Conservation (phyloP, 2,888 invertebrate species). For the Petrolisthes cinctipes region DNA sequence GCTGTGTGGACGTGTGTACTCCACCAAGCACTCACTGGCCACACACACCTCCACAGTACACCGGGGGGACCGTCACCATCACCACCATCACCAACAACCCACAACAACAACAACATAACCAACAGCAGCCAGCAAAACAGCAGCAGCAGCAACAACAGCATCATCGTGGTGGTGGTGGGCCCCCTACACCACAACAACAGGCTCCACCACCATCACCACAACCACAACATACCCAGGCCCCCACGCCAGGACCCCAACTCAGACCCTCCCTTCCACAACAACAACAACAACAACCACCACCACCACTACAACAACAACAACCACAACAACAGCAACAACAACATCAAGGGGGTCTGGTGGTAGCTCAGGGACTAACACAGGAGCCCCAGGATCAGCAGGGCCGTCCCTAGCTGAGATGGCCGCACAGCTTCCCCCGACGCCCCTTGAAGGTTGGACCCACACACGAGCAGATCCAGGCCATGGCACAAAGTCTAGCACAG, state of each 20-base stretch:
- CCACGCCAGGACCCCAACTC: constrained; percentile 7
- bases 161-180: neutral
- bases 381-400: constrained; percentile 22
- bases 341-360: constrained; percentile 10
- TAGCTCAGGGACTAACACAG: neutral
- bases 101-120: neutral
- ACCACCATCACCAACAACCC: constrained; percentile 32
- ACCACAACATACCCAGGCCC: neutral
- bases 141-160: neutral
- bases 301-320: constrained; percentile 38
- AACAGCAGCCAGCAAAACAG: constrained; percentile 14
- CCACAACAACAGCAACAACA: constrained; percentile 30
- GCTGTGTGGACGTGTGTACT: constrained; percentile 65
- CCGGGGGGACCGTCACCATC: constrained; percentile 56
- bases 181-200: neutral
- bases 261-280: constrained; percentile 8
- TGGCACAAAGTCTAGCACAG: constrained; percentile 62
- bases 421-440: constrained; percentile 48
- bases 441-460: constrained; percentile 55
- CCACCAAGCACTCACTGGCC: constrained; percentile 66
- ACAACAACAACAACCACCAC: constrained; percentile 4
- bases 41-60: constrained; percentile 65
- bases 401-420: constrained; percentile 58
- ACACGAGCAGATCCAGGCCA: constrained; percentile 63
- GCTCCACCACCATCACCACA: too few relatives aligned